A percentile compares a stretch with the other conserved stretches of the same genome.
phyloP scores from a whole-genome alignment of 2,797 vertebrate genomes.

The Serranus cabrilla region DNA sequence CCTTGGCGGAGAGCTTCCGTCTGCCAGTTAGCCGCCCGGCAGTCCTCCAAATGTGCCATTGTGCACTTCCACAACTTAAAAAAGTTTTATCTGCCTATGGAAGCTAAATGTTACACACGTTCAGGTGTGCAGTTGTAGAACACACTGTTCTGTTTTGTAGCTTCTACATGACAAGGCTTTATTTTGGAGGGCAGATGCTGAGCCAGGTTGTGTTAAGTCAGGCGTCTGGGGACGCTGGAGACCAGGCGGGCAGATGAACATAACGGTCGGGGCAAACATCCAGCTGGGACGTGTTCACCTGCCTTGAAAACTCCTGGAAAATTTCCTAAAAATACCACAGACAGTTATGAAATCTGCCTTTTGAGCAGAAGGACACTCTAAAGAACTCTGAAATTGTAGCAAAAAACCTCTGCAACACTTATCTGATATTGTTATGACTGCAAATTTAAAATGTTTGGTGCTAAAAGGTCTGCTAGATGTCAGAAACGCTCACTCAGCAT shows the following conservation, averaged over 20 bases:
- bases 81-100: constrained; percentile 18
- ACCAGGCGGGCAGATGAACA: constrained; percentile 26
- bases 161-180: constrained; percentile 6
- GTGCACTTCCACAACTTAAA: constrained; percentile 24
- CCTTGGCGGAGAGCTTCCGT: constrained; percentile 1
- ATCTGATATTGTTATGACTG: background rate
- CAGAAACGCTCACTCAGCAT: constrained; percentile 46
- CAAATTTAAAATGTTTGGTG: background rate
- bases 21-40: constrained; percentile 2
- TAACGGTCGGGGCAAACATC: constrained; percentile 19
- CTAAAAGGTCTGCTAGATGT: background rate
- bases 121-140: constrained; percentile 20
- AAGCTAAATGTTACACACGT: constrained; percentile 8
- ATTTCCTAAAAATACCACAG: background rate
- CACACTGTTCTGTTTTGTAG: constrained; percentile 32
- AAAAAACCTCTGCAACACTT: background rate
- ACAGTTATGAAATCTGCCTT: background rate
- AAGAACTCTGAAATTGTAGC: background rate
- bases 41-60: constrained; percentile 16
- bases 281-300: constrained; percentile 46
- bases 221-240: constrained; percentile 44
- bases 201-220: constrained; percentile 39
- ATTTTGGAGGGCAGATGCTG: constrained; percentile 12
- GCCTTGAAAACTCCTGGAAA: constrained; percentile 12
- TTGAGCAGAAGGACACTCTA: background rate